Evolutionary conservation across 2,888 invertebrate species (phyloP).

Genomic region (Andrena bicolor): DNA sequence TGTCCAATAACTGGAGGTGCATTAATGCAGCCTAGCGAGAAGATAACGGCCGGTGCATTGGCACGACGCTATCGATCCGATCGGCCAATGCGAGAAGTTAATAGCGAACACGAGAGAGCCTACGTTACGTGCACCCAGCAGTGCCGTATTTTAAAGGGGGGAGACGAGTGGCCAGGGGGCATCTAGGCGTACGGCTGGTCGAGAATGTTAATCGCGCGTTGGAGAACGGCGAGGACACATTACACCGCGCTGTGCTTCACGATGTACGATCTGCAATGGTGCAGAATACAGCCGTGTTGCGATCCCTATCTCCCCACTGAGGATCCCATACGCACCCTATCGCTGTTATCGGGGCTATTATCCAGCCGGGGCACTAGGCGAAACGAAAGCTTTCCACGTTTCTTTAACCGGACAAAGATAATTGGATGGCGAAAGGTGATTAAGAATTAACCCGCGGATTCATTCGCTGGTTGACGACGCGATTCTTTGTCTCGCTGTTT

Average conservation of each 20-base stretch:
- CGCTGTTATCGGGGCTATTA: constrained; percentile 51
- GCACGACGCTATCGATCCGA: constrained; percentile 74
- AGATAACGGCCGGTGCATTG: constrained; percentile 79
- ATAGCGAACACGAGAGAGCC: constrained; percentile 65
- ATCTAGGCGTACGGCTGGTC: constrained; percentile 44
- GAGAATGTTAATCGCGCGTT: constrained; percentile 53
- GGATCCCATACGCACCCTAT: constrained; percentile 41
- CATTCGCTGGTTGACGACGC: constrained; percentile 12
- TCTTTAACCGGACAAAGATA: constrained; percentile 13
- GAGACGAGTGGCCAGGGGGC: constrained; percentile 45
- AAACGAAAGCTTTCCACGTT: constrained; percentile 21
- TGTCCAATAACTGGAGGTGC: constrained; percentile 80
- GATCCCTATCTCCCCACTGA: constrained; percentile 50
- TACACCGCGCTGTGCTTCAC: constrained; percentile 43
- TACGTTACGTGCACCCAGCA: constrained; percentile 42
- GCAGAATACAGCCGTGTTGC: constrained; percentile 38
- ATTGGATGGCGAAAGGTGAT: background rate
- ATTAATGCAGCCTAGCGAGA: constrained; percentile 81
- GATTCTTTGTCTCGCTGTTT: constrained; percentile 22
- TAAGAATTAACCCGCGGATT: constrained; percentile 19
- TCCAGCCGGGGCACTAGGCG: constrained; percentile 33
- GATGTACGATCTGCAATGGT: constrained; percentile 60
- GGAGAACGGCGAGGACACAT: constrained; percentile 58
- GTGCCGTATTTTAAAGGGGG: constrained; percentile 69
- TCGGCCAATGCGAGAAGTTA: constrained; percentile 75